Evolutionary conservation across 2,888 invertebrate species (phyloP).

Genomic region (Ligdia adustata): DNA sequence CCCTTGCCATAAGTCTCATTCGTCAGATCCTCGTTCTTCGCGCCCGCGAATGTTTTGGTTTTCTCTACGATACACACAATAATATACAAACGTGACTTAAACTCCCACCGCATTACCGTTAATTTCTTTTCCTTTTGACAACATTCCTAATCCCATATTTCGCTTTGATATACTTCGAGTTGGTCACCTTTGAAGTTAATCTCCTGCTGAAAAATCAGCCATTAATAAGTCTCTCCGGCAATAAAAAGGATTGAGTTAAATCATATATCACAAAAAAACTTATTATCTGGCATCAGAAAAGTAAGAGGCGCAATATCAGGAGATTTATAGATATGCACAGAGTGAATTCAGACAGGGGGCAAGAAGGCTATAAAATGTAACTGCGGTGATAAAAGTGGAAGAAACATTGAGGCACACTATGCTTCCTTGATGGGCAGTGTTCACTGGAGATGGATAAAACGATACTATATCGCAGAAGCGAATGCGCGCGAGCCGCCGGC

Average conservation of each 20-base stretch:
- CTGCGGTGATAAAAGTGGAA: slow-evolving; percentile 46
- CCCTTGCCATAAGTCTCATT: slow-evolving; percentile 35
- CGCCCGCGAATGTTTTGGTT: slow-evolving; percentile 24
- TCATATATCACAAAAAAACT: slow-evolving; percentile 63
- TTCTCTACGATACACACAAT: slow-evolving; percentile 17
- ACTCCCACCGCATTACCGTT: slow-evolving; percentile 5
- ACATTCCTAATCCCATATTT: slow-evolving; percentile 36
- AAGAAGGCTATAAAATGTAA: slow-evolving; percentile 48
- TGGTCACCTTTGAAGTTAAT: slow-evolving; percentile 60
- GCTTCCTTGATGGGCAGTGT: slow-evolving; percentile 52
- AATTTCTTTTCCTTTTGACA: slow-evolving; percentile 25
- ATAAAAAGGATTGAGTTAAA: slow-evolving; percentile 64
- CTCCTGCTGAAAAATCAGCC: slow-evolving; percentile 59
- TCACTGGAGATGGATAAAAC: slow-evolving; percentile 55
- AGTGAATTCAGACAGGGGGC: slow-evolving; percentile 47
- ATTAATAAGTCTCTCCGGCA: slow-evolving; percentile 59
- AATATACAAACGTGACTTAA: slow-evolving; percentile 20
- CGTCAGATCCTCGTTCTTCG: slow-evolving; percentile 25
- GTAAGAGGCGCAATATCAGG: slow-evolving; percentile 56
- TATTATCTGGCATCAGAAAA: slow-evolving; percentile 61
- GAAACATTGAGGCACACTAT: slow-evolving; percentile 42
- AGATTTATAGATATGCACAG: slow-evolving; percentile 56
- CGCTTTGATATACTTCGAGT: slow-evolving; percentile 31
- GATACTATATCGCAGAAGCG: slow-evolving; percentile 54
- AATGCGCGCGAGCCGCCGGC: slow-evolving; percentile 44